A percentile compares a stretch with the other conserved stretches of the same genome.
These are phyloP conservation scores for Hemaris fuciformis DNA, from an alignment of 2,888 invertebrate genomes.

Conservation along the genomic window DNA sequence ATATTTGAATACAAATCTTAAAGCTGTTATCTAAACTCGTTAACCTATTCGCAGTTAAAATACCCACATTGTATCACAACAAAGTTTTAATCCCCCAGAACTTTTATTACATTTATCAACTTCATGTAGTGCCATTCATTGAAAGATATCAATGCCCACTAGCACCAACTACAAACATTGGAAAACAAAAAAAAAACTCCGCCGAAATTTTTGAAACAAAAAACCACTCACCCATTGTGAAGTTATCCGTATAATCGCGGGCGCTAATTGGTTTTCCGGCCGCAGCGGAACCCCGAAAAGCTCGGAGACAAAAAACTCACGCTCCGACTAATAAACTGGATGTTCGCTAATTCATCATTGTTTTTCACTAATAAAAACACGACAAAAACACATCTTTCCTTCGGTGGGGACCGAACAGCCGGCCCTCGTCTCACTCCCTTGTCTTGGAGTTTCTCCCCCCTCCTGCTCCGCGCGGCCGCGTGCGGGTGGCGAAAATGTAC, in stretches of 20 bases:
- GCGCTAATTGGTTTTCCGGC: constrained; percentile 23
- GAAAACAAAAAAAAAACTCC: constrained; percentile 28
- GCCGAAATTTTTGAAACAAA: constrained; percentile 17
- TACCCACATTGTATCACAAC: background rate
- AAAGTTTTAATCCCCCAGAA: no score
- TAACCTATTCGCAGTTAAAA: no score
- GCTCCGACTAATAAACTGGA: constrained; percentile 62
- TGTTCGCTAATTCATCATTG: constrained; percentile 75
- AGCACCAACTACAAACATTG: background rate
- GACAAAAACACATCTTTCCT: constrained; percentile 62
- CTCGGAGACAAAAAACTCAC: constrained; percentile 46
- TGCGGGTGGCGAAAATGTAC: constrained; percentile 28
- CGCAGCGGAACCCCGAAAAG: constrained; percentile 26
- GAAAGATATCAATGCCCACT: background rate
- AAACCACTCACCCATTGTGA: constrained; percentile 11
- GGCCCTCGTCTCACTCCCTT: constrained; percentile 17
- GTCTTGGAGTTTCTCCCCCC: no score
- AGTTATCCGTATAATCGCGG: constrained; percentile 14
- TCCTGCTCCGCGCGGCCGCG: constrained; percentile 14
- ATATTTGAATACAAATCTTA: no score
- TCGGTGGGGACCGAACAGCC: constrained; percentile 24
- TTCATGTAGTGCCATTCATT: no score
- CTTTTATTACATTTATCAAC: no score
- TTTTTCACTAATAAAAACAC: constrained; percentile 75
- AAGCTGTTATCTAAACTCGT: no score